phyloP scores from a whole-genome alignment of 2,797 vertebrate genomes.

The Knipowitschia caucasica region DNA sequence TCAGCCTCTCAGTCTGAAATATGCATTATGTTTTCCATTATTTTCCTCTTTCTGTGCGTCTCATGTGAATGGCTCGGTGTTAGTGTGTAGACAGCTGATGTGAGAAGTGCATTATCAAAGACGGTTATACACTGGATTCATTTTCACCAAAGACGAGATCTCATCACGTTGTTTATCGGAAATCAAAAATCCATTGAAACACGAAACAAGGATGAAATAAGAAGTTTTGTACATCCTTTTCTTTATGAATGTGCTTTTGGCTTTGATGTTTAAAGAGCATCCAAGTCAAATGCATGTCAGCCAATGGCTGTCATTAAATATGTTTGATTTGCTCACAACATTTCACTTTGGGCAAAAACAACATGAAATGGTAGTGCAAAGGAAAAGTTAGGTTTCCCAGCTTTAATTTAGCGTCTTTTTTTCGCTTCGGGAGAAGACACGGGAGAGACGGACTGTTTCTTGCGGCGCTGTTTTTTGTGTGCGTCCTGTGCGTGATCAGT shows the following conservation, averaged over 20 bases:
- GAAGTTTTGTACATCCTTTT: slow-evolving; percentile 16
- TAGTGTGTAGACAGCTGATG: slow-evolving; percentile 15
- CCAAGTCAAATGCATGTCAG: too few species aligned
- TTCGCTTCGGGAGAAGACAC: too few species aligned
- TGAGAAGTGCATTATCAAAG: slow-evolving; percentile 13
- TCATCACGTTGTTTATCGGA: not conserved
- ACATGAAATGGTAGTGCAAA: too few species aligned
- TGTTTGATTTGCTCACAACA: too few species aligned
- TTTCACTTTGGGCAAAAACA: too few species aligned
- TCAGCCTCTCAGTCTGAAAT: slow-evolving; percentile 56
- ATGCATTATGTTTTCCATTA: slow-evolving; percentile 44
- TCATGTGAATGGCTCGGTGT: slow-evolving; percentile 23
- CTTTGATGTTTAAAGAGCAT: slow-evolving; percentile 17
- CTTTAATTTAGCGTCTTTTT: too few species aligned
- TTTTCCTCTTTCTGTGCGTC: slow-evolving; percentile 3
- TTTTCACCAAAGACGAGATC: slow-evolving; percentile 16
- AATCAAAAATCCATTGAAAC: slow-evolving; percentile 9
- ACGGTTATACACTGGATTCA: slow-evolving; percentile 7
- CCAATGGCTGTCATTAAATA: too few species aligned
- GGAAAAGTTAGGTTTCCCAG: too few species aligned
- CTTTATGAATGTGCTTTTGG: slow-evolving; percentile 12
- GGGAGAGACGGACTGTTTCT: too few species aligned
- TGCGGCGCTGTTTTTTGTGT: too few species aligned
- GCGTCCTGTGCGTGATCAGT: too few species aligned
- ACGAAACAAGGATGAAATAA: not conserved